These are phyloP conservation scores for Sterna hirundo DNA, from an alignment of 2,113 vertebrate species.

Conservation along the genomic window DNA sequence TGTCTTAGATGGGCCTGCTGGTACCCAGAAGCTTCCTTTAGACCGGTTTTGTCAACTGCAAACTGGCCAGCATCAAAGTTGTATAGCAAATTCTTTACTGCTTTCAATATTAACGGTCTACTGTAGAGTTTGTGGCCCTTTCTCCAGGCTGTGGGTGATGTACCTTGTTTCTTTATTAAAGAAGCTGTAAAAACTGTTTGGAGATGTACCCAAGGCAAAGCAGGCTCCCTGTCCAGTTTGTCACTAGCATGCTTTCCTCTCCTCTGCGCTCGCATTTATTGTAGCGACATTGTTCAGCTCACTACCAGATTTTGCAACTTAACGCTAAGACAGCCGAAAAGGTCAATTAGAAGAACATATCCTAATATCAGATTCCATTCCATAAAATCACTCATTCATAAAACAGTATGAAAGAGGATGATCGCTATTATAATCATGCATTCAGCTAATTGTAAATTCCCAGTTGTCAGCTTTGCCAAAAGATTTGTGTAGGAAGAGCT, in stretches of 20 bases:
- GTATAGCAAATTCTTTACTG: not conserved
- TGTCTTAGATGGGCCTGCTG: not conserved
- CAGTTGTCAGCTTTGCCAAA: not conserved
- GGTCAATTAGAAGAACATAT: not conserved
- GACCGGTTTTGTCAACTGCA: not conserved
- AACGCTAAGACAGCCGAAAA: not conserved
- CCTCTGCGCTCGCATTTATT: not conserved
- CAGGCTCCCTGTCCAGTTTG: not conserved
- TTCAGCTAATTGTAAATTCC: not conserved
- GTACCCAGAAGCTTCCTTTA: not conserved
- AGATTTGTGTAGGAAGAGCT: not conserved
- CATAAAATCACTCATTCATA: not conserved
- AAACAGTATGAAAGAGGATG: not conserved
- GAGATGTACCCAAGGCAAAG: not conserved
- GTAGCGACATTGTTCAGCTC: not conserved
- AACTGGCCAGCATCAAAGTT: not conserved
- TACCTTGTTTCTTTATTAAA: not conserved
- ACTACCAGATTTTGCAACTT: not conserved
- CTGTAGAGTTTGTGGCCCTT: not conserved
- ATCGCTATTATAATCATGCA: not conserved
- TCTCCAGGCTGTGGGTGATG: not conserved
- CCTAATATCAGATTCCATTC: not conserved
- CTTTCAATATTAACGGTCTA: not conserved
- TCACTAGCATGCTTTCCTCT: not conserved
- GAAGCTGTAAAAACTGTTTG: not conserved